phyloP scores from a whole-genome alignment of 2,888 invertebrate species.

The Achlya flavicornis region DNA sequence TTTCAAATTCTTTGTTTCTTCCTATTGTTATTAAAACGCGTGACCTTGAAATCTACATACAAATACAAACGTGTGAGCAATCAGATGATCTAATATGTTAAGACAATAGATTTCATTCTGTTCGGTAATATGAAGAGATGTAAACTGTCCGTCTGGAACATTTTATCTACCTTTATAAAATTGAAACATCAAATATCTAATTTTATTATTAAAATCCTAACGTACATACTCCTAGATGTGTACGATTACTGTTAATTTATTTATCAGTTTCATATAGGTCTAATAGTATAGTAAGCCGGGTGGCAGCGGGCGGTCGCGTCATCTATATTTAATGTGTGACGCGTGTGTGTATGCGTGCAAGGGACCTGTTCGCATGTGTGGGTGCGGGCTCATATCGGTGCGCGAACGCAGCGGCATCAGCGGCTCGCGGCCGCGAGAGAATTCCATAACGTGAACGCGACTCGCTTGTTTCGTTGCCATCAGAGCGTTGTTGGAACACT shows the following conservation, averaged over 20 bases:
- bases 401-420: conserved; percentile 75
- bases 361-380: conserved; percentile 42
- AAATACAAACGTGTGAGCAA: conserved; percentile 3
- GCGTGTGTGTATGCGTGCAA: conserved; percentile 40
- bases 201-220: not conserved
- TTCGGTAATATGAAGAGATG: not conserved
- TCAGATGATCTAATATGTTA: conserved; percentile 5
- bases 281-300: conserved; percentile 33
- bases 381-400: conserved; percentile 64
- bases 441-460: conserved; percentile 78
- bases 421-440: conserved; percentile 59
- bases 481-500: conserved; percentile 75
- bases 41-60: conserved; percentile 9
- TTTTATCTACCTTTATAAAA: not conserved
- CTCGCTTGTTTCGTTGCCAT: conserved; percentile 76
- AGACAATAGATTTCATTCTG: conserved; percentile 7
- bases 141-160: not conserved
- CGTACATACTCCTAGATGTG: conserved; percentile 39
- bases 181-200: not conserved
- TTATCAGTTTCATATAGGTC: conserved; percentile 44
- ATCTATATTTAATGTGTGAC: conserved; percentile 52
- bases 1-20: not conserved
- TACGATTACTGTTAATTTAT: conserved; percentile 42
- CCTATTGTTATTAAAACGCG: not conserved
- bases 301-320: conserved; percentile 42